phyloP scores from a whole-genome alignment of 2,113 vertebrate species.

The Pelecanoides urinatrix region DNA sequence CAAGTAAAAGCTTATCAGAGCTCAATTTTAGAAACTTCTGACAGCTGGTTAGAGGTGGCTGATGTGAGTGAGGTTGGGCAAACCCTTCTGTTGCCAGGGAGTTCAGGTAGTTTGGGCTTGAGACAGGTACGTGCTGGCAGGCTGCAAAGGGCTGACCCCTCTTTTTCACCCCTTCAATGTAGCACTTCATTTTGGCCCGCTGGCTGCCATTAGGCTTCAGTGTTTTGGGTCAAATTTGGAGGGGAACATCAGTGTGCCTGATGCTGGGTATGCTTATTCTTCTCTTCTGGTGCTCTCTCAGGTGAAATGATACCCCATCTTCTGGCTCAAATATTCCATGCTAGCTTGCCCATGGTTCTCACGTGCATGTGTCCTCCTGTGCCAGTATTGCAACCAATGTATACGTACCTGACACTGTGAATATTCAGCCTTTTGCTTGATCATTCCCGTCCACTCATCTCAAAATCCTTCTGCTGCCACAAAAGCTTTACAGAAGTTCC shows the following conservation, averaged over 20 bases:
- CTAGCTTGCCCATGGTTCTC: neutral
- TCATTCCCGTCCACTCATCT: neutral
- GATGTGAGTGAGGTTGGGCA: neutral
- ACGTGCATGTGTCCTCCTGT: fast-evolving
- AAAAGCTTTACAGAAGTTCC: neutral
- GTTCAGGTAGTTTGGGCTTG: neutral
- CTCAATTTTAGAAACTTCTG: neutral
- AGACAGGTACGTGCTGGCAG: neutral
- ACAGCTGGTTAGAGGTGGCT: neutral
- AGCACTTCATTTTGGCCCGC: neutral
- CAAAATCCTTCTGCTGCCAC: neutral
- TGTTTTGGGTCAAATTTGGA: neutral
- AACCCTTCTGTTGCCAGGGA: neutral
- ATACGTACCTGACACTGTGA: fast-evolving
- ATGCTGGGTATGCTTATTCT: neutral
- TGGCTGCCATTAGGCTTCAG: neutral
- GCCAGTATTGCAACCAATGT: neutral
- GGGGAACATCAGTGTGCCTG: neutral
- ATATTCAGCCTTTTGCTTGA: neutral
- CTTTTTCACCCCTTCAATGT: neutral
- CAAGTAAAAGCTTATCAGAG: neutral
- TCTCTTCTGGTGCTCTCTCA: neutral
- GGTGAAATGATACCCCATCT: neutral
- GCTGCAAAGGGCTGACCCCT: neutral
- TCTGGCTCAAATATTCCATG: neutral